phyloP scores from a whole-genome alignment of 2,113 vertebrate genomes.

The Falcunculus frontatus region DNA sequence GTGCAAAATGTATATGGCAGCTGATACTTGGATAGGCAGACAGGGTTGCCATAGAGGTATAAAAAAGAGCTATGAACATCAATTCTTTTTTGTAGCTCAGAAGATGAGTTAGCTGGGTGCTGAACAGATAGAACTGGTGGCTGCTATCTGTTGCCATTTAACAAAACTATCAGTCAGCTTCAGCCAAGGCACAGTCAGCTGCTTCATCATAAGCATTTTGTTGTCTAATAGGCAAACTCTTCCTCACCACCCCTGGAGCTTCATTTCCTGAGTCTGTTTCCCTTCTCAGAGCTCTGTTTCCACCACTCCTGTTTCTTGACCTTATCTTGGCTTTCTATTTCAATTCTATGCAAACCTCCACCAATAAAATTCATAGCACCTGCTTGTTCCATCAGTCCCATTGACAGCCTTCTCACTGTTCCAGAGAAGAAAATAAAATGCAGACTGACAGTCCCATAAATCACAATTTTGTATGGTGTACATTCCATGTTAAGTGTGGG shows the following conservation, averaged over 20 bases:
- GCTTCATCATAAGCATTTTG: not conserved
- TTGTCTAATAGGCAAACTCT: not conserved
- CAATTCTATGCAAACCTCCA: not conserved
- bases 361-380: not conserved
- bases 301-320: not conserved
- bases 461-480: not conserved
- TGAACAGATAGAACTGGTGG: not conserved
- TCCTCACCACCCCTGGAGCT: not conserved
- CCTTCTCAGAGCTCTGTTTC: not conserved
- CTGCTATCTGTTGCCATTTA: not conserved
- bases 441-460: not conserved
- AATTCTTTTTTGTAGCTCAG: not conserved
- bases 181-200: not conserved
- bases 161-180: not conserved
- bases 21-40: not conserved
- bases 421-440: not conserved
- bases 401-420: not conserved
- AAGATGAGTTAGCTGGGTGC: not conserved
- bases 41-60: not conserved
- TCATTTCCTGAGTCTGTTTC: not conserved
- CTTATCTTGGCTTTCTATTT: not conserved
- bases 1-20: not conserved
- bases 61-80: not conserved
- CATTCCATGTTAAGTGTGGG: not conserved
- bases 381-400: not conserved